phyloP scores from a whole-genome alignment of 53 echinoderm and acorn worm species.

The Zoroaster sp. region DNA sequence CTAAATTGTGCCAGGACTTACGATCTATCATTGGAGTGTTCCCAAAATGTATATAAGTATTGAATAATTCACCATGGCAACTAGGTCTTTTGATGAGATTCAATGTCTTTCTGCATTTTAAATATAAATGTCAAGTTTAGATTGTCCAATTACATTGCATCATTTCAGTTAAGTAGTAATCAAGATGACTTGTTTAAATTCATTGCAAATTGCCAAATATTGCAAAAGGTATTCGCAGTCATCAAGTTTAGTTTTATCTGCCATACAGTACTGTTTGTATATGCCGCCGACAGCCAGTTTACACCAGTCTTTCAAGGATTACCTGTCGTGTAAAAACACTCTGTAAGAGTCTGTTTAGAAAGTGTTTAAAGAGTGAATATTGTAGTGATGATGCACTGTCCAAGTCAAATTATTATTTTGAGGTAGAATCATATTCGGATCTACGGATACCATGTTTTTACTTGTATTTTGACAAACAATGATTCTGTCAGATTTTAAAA shows the following conservation, averaged over 20 bases:
- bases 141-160: not conserved
- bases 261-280: not conserved
- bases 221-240: not conserved
- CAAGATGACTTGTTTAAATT: not conserved
- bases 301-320: too few relatives aligned
- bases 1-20: conserved; percentile 48
- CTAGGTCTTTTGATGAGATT: not conserved
- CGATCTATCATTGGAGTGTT: not conserved
- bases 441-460: too few relatives aligned
- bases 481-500: too few relatives aligned
- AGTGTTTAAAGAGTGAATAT: too few relatives aligned
- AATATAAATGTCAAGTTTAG: too few relatives aligned
- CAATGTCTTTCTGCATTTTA: not conserved
- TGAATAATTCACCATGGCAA: not conserved
- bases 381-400: too few relatives aligned
- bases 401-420: too few relatives aligned
- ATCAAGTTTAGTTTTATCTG: not conserved
- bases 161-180: not conserved
- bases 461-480: too few relatives aligned
- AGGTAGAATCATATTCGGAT: too few relatives aligned
- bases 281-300: not conserved
- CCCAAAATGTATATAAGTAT: not conserved
- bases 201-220: not conserved
- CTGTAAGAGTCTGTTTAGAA: too few relatives aligned
- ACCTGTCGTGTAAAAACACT: too few relatives aligned